Conservation (phyloP, 2,888 invertebrate species). For the Thalpophila matura region DNA sequence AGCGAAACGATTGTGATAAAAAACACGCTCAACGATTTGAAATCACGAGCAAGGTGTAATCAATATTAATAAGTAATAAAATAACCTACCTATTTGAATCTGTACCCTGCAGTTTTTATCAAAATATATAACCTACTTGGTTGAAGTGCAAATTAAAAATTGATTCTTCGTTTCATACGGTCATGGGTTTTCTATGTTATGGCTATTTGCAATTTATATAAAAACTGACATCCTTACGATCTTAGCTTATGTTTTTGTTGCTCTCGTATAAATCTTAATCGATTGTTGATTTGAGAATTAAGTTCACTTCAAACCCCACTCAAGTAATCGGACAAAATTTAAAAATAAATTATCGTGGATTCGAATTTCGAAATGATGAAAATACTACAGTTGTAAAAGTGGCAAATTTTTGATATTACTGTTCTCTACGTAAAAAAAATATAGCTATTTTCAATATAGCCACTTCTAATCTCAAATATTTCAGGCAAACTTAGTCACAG, state of each 20-base stretch:
- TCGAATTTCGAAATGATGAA: too few relatives aligned
- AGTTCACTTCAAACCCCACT: not conserved
- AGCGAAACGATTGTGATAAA: slow-evolving; percentile 47
- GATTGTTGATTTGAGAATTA: not conserved
- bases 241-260: slow-evolving; percentile 6
- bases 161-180: slow-evolving; percentile 8
- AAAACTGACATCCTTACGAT: slow-evolving; percentile 7
- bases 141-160: slow-evolving; percentile 20
- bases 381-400: too few relatives aligned
- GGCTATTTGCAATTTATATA: not conserved
- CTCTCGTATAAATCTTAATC: not conserved
- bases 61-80: slow-evolving; percentile 44
- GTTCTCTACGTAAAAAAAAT: not conserved
- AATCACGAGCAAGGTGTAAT: slow-evolving; percentile 43
- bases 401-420: too few relatives aligned
- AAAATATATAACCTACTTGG: not conserved
- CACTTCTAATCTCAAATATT: slow-evolving; percentile 4
- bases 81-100: slow-evolving; percentile 37
- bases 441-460: not conserved
- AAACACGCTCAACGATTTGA: slow-evolving; percentile 47
- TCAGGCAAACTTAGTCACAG: slow-evolving; percentile 3
- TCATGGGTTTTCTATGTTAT: slow-evolving; percentile 11
- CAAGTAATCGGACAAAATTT: too few relatives aligned
- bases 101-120: slow-evolving; percentile 17
- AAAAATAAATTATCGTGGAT: too few relatives aligned